phyloP scores from a whole-genome alignment of 2,888 invertebrate genomes.

The Lasioglossum calceatum region DNA sequence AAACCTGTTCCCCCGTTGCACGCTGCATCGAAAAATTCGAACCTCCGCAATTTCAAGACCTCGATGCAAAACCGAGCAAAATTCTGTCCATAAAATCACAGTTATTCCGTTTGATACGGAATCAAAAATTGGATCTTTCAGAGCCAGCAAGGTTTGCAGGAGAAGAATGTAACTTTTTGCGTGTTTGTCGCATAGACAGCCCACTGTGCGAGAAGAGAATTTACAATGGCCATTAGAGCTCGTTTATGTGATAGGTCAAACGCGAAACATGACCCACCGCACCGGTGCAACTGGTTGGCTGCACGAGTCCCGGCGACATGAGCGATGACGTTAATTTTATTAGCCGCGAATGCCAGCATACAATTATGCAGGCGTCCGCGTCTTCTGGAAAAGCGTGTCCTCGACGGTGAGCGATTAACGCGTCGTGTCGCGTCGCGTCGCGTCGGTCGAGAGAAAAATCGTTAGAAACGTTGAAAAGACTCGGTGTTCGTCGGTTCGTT shows the following conservation, averaged over 20 bases:
- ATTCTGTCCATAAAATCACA: background rate
- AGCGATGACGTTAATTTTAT: constrained; percentile 17
- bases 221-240: constrained; percentile 54
- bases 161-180: background rate
- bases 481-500: background rate
- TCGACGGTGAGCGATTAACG: constrained; percentile 1
- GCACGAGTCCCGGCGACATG: background rate
- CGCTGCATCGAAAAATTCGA: too few species aligned
- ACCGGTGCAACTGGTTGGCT: background rate
- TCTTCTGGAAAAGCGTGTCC: background rate
- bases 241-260: constrained; percentile 45
- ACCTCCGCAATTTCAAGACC: too few species aligned
- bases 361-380: background rate
- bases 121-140: background rate
- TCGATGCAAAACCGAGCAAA: too few species aligned
- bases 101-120: background rate
- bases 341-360: constrained; percentile 6
- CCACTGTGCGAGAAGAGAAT: constrained; percentile 49
- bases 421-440: background rate
- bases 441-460: background rate
- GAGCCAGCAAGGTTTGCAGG: too few species aligned
- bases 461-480: constrained; percentile 10
- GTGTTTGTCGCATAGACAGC: background rate
- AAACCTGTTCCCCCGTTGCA: too few species aligned
- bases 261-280: constrained; percentile 32